A percentile compares a stretch with the other conserved stretches of the same genome.
These are phyloP conservation scores for Antechinus flavipes DNA, from an alignment of 2,113 vertebrate species.

Conservation along the genomic window DNA sequence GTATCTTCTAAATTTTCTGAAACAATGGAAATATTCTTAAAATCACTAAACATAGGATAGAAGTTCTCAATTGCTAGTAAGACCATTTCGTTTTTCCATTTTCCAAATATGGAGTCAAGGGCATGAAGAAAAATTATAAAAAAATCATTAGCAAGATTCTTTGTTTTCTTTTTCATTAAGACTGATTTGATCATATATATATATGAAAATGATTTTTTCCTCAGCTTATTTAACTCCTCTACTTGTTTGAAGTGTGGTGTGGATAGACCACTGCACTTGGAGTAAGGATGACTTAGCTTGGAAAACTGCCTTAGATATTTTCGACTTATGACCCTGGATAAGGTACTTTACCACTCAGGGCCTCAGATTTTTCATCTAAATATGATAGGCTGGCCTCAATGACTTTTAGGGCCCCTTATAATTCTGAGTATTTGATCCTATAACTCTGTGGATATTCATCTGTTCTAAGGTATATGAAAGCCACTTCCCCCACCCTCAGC, in stretches of 20 bases:
- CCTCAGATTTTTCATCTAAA: neutral
- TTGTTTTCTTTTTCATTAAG: neutral
- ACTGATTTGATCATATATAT: neutral
- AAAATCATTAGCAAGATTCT: neutral
- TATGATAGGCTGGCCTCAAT: neutral
- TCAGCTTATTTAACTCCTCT: neutral
- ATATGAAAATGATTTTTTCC: neutral
- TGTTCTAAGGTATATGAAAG: constrained; percentile 32
- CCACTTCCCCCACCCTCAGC: neutral
- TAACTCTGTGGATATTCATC: constrained; percentile 33
- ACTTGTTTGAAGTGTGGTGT: neutral
- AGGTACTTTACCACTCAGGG: neutral
- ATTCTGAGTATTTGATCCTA: neutral
- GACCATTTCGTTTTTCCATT: neutral
- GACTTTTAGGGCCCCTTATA: neutral
- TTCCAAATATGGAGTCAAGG: constrained; percentile 39
- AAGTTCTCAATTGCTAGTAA: neutral
- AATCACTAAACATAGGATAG: neutral
- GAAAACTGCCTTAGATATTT: neutral
- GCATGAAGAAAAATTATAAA: neutral
- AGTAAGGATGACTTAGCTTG: neutral
- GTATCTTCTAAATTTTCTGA: neutral
- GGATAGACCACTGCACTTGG: neutral
- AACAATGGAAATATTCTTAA: neutral
- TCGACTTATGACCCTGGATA: neutral